Conservation (phyloP, 92 coral and sea anemone genomes). For the Nematostella vectensis region DNA sequence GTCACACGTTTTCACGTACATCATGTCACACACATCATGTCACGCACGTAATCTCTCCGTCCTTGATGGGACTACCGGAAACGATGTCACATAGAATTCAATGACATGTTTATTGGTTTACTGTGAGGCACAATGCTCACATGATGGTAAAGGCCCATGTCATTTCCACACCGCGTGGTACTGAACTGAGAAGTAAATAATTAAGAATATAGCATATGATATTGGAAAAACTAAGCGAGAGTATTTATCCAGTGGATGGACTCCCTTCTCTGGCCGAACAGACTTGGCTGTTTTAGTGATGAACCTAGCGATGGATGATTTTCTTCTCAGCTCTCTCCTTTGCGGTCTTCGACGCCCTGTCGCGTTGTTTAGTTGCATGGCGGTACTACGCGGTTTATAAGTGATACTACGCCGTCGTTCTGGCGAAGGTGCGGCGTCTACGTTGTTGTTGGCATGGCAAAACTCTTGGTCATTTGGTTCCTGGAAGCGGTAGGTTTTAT, state of each 20-base stretch:
- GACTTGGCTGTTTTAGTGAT: conserved; percentile 48
- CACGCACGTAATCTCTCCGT: too few species aligned
- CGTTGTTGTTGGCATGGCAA: conserved; percentile 9
- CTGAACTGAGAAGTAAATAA: conserved; percentile 44
- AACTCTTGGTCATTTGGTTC: conserved; percentile 23
- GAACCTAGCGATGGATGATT: conserved; percentile 47
- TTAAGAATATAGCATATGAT: conserved; percentile 45
- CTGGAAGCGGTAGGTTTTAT: conserved; percentile 55
- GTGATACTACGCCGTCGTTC: conserved; percentile 27
- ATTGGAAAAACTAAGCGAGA: conserved; percentile 64
- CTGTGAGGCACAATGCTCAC: too few species aligned
- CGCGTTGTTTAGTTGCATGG: conserved; percentile 11
- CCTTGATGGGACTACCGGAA: too few species aligned
- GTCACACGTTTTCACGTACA: too few species aligned
- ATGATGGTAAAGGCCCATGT: too few species aligned
- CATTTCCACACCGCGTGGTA: conserved; percentile 14
- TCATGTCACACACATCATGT: too few species aligned
- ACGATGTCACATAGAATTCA: too few species aligned
- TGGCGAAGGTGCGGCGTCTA: conserved; percentile 6
- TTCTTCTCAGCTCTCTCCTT: conserved; percentile 39
- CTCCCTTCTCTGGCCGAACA: conserved; percentile 54
- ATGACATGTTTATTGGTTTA: too few species aligned
- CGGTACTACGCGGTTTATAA: conserved; percentile 8
- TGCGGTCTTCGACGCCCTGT: conserved; percentile 32
- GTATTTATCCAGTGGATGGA: conserved; percentile 58